Conservation (phyloP, 2,113 vertebrate species). For the Neotoma lepida region DNA sequence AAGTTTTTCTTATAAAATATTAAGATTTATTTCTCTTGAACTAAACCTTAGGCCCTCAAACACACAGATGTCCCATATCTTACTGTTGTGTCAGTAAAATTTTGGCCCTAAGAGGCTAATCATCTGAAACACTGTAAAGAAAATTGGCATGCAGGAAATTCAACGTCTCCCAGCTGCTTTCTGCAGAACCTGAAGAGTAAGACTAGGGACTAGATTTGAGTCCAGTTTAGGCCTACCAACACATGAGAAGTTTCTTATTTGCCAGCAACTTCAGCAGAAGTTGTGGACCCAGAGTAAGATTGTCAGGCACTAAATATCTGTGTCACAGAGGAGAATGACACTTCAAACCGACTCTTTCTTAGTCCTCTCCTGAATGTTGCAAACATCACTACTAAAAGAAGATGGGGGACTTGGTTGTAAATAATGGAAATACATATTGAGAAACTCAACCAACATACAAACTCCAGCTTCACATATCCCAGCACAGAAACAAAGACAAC, state of each 20-base stretch:
- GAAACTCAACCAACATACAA: not conserved
- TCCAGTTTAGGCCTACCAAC: not conserved
- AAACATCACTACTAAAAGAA: not conserved
- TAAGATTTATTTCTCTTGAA: conserved; percentile 21
- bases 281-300: not conserved
- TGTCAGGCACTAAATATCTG: not conserved
- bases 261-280: not conserved
- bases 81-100: not conserved
- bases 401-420: not conserved
- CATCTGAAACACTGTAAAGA: not conserved
- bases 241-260: not conserved
- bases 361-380: not conserved
- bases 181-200: not conserved
- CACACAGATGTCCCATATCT: not conserved
- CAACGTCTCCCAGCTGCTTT: not conserved
- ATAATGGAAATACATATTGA: not conserved
- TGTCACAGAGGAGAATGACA: not conserved
- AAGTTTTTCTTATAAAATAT: conserved; percentile 30
- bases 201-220: not conserved
- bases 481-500: not conserved
- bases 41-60: not conserved
- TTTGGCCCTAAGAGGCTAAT: not conserved
- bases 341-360: not conserved
- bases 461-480: not conserved
- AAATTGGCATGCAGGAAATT: not conserved